Conservation (phyloP, 2,113 vertebrate genomes). For the Psammodynastes pulverulentus region DNA sequence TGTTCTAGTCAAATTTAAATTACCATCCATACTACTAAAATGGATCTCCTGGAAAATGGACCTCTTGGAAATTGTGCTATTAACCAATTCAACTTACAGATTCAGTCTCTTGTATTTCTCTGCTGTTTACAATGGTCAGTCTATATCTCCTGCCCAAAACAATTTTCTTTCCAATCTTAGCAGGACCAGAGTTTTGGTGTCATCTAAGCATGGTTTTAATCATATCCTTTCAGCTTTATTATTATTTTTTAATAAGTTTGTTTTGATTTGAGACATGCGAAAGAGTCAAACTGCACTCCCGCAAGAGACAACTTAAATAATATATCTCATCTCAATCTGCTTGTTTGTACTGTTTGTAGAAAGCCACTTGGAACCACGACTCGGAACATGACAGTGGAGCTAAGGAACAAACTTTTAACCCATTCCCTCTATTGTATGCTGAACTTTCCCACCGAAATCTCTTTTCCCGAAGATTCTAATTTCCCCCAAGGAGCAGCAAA, state of each 20-base stretch:
- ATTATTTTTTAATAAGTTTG: not conserved
- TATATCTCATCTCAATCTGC: not conserved
- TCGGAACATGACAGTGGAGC: not conserved
- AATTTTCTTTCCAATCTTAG: not conserved
- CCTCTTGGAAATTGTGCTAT: not conserved
- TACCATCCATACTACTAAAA: not conserved
- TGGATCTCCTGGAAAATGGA: not conserved
- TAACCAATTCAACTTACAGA: not conserved
- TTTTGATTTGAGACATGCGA: not conserved
- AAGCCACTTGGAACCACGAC: not conserved
- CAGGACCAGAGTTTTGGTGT: not conserved
- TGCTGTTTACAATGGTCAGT: not conserved
- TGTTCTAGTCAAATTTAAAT: not conserved
- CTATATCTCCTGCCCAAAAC: not conserved
- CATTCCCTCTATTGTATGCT: not conserved
- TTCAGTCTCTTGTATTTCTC: not conserved
- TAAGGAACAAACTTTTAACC: not conserved
- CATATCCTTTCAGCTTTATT: not conserved
- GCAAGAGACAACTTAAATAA: not conserved
- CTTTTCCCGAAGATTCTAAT: not conserved
- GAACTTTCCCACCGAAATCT: not conserved
- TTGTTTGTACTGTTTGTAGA: not conserved
- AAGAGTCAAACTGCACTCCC: not conserved
- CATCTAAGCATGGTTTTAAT: not conserved
- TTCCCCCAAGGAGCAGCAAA: not conserved